These are phyloP conservation scores for Stichopus chloronotus DNA, from an alignment of 35 echinoderm and acorn worm genomes.

Conservation along the genomic window DNA sequence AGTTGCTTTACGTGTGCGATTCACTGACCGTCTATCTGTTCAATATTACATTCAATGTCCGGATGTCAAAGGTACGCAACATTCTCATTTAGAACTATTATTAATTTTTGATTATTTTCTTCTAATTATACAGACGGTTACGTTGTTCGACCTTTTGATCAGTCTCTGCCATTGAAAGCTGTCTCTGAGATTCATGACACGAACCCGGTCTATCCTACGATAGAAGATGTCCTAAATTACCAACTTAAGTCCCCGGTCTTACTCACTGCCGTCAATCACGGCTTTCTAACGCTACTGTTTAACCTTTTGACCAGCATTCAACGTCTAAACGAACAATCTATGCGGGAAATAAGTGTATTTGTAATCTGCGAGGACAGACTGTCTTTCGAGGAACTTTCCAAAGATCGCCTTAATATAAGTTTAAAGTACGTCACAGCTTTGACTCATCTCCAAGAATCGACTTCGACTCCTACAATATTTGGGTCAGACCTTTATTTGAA, in stretches of 20 bases:
- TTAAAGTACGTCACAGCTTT: background rate
- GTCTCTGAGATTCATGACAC: no score
- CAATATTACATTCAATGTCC: no score
- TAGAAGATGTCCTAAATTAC: background rate
- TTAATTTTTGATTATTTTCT: no score
- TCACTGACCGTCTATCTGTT: no score
- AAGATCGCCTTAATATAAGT: background rate
- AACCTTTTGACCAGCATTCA: background rate
- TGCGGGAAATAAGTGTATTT: background rate
- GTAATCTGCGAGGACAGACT: background rate
- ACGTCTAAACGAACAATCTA: background rate
- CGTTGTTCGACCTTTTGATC: no score
- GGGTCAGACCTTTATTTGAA: background rate
- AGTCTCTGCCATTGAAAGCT: no score
- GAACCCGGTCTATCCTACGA: background rate
- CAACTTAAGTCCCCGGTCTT: background rate
- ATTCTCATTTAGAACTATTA: no score
- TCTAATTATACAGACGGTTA: no score
- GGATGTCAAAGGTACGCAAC: no score
- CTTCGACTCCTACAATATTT: background rate
- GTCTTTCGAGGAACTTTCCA: background rate
- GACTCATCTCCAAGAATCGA: background rate
- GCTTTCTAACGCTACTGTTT: background rate
- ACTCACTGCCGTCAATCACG: background rate
- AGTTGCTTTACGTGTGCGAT: no score